These are phyloP conservation scores for Tachysurus fulvidraco DNA, from an alignment of 2,113 vertebrate genomes.

Conservation along the genomic window DNA sequence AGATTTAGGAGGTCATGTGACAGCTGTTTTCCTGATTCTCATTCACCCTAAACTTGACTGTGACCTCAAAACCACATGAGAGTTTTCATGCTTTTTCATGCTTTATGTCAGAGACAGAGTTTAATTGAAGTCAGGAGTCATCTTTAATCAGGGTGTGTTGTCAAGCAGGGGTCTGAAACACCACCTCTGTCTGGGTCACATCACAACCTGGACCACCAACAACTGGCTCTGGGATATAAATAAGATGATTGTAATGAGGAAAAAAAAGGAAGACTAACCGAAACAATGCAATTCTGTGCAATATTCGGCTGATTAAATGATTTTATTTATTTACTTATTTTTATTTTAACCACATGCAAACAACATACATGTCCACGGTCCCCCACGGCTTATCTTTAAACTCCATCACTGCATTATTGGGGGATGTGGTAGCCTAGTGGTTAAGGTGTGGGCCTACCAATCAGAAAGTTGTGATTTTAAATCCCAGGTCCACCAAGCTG, in stretches of 20 bases:
- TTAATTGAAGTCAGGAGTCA: background rate
- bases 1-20: background rate
- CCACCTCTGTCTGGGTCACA: background rate
- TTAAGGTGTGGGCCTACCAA: too few species aligned
- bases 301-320: background rate
- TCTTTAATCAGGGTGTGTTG: background rate
- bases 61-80: background rate
- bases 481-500: too few species aligned
- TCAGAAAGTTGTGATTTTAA: too few species aligned
- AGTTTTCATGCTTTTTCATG: background rate
- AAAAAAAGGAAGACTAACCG: background rate
- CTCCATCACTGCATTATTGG: background rate
- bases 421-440: too few species aligned
- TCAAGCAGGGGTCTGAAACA: background rate
- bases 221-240: background rate
- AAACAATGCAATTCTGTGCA: background rate
- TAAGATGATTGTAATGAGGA: background rate
- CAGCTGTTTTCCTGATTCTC: background rate
- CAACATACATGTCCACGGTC: background rate
- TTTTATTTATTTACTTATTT: background rate
- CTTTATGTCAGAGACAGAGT: background rate
- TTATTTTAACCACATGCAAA: background rate
- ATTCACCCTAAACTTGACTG: background rate
- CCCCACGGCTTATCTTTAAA: background rate
- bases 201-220: background rate